Percentiles rank a stretch among this genome's conserved stretches.
Conservation (phyloP, 2,113 vertebrate species). For the Burhinus bistriatus region DNA sequence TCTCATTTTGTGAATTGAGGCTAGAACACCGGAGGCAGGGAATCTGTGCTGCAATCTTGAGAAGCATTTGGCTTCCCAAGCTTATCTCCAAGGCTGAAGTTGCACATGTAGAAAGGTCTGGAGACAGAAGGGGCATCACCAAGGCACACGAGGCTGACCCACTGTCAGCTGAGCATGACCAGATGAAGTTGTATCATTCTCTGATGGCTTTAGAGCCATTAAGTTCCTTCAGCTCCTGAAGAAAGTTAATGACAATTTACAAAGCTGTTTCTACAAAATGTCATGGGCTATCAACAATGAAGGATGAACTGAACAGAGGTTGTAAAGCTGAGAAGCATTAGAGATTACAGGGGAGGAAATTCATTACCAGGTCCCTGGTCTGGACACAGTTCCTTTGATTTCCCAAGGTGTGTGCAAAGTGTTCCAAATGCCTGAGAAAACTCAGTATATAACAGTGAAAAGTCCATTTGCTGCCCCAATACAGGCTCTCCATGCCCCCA, state of each 20-base stretch:
- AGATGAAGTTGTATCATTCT: neutral
- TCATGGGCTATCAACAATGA: fast-evolving
- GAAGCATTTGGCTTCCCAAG: neutral
- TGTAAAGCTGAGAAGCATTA: neutral
- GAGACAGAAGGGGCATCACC: neutral
- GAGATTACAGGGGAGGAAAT: neutral
- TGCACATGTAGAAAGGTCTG: neutral
- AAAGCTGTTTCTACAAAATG: neutral
- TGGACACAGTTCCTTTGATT: neutral
- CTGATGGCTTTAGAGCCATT: neutral
- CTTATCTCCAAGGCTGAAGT: neutral
- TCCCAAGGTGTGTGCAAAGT: neutral
- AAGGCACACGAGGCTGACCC: neutral
- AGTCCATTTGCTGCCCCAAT: neutral
- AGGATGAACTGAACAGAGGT: neutral
- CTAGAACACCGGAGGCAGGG: neutral
- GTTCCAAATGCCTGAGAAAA: neutral
- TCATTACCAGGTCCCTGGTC: neutral
- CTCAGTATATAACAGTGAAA: neutral
- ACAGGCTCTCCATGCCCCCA: neutral
- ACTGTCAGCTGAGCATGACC: neutral
- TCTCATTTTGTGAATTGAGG: neutral
- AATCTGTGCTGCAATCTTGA: neutral
- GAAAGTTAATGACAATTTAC: neutral
- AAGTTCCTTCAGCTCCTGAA: neutral